These are phyloP conservation scores for Acrocephalus kingi DNA, from an alignment of 2,113 vertebrate species.

Conservation along the genomic window DNA sequence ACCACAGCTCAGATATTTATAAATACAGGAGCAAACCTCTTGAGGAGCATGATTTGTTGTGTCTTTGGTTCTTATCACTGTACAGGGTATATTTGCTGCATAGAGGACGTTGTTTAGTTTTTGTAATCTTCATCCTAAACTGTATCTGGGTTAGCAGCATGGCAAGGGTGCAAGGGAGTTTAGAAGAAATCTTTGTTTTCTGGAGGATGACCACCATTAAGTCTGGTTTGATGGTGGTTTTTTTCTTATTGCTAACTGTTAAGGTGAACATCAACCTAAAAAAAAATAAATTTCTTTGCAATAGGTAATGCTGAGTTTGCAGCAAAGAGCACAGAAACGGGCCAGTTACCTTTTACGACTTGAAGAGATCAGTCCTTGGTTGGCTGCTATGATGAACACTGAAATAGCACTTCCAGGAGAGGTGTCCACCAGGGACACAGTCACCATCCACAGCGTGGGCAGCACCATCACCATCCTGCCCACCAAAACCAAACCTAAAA, in stretches of 20 bases:
- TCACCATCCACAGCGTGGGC: slow-evolving; percentile 94
- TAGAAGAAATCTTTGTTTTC: background rate
- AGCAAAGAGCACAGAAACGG: slow-evolving; percentile 95
- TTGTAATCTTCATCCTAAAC: background rate
- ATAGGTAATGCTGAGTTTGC: slow-evolving; percentile 95
- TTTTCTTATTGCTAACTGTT: background rate
- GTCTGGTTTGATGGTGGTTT: background rate
- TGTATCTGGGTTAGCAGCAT: background rate
- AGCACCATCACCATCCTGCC: slow-evolving; percentile 96
- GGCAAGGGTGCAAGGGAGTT: background rate
- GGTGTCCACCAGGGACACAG: slow-evolving; percentile 90
- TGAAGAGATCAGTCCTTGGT: slow-evolving; percentile 94
- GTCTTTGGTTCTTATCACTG: background rate
- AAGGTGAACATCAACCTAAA: background rate
- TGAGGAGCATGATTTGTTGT: background rate
- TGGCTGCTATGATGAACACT: slow-evolving; percentile 89
- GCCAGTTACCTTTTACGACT: slow-evolving; percentile 92
- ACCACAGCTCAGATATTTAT: background rate
- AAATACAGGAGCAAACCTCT: background rate
- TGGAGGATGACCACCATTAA: background rate
- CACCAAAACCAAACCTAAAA: slow-evolving; percentile 98
- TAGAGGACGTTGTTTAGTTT: background rate
- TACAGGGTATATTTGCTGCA: background rate
- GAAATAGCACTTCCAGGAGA: slow-evolving; percentile 96
- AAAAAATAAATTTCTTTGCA: background rate